phyloP scores from a whole-genome alignment of 2,797 vertebrate species.

The Amphiprion clarkii region DNA sequence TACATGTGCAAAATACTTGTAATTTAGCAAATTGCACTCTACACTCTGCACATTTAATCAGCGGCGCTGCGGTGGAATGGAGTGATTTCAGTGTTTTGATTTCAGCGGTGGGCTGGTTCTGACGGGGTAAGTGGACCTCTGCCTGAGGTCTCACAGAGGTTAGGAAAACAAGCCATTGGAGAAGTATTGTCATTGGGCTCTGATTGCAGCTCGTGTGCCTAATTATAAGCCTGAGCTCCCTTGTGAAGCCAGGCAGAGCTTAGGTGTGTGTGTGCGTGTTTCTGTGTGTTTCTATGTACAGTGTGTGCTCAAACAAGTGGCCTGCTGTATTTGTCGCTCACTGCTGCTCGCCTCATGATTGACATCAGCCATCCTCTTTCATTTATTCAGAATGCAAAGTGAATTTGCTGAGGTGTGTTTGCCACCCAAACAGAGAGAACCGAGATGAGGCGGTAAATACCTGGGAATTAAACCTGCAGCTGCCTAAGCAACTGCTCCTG shows the following conservation, averaged over 20 bases:
- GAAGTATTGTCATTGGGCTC: conserved; percentile 92
- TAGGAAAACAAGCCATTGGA: conserved; percentile 92
- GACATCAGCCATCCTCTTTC: conserved; percentile 51
- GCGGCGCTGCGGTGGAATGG: conserved; percentile 95
- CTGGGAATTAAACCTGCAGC: conserved; percentile 68
- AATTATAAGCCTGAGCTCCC: conserved; percentile 90
- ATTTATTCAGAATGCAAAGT: conserved; percentile 63
- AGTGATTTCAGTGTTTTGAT: conserved; percentile 99
- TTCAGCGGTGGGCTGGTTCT: conserved; percentile 93
- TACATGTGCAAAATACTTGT: conserved; percentile 99
- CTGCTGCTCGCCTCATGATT: conserved; percentile 41
- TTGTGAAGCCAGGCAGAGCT: conserved; percentile 84
- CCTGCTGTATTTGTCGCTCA: conserved; percentile 31
- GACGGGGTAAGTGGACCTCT: conserved; percentile 98
- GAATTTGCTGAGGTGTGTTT: conserved; percentile 65
- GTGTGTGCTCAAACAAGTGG: conserved; percentile 49
- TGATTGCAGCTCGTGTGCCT: conserved; percentile 94
- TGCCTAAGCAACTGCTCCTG: conserved; percentile 60
- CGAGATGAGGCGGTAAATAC: conserved; percentile 61
- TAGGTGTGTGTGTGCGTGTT: conserved; percentile 49
- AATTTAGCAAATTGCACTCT: conserved; percentile 99
- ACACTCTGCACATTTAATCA: conserved; percentile 99
- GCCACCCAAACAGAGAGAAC: conserved; percentile 42
- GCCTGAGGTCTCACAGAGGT: conserved; percentile 93
- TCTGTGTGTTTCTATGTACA: conserved; percentile 39